These are phyloP conservation scores for Drosophila quadrilineata DNA, from an alignment of 1,140 invertebrate genomes.

Conservation along the genomic window DNA sequence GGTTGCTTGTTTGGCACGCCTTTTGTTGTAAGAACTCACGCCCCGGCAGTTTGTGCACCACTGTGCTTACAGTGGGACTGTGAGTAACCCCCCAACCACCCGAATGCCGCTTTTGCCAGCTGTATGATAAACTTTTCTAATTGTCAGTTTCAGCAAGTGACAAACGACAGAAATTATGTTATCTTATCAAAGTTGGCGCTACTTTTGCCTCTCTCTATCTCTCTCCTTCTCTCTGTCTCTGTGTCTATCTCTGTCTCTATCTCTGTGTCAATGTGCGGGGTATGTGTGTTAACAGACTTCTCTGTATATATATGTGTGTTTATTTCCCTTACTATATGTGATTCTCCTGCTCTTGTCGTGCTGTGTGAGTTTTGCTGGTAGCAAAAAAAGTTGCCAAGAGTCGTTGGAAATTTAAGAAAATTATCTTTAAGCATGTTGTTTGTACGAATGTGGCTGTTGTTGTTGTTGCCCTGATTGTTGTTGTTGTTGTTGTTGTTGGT, in stretches of 20 bases:
- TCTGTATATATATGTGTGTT: not conserved
- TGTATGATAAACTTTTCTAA: conserved; percentile 78
- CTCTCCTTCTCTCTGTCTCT: too few species aligned
- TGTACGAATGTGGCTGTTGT: conserved; percentile 10
- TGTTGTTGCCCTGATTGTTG: not conserved
- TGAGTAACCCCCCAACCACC: not conserved
- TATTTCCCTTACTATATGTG: not conserved
- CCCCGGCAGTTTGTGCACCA: conserved; percentile 1
- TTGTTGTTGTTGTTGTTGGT: conserved; percentile 2
- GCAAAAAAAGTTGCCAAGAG: conserved; percentile 34
- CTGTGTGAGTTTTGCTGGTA: conserved; percentile 24
- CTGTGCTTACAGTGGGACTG: conserved; percentile 1
- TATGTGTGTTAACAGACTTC: not conserved
- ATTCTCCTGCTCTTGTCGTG: too few species aligned
- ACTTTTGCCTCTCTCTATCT: too few species aligned
- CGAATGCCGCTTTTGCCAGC: conserved; percentile 26
- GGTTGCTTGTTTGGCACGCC: conserved; percentile 3
- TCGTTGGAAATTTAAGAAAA: conserved; percentile 61
- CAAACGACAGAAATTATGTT: conserved; percentile 79
- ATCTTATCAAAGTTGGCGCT: conserved; percentile 74
- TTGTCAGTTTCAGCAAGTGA: conserved; percentile 78
- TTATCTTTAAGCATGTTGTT: conserved; percentile 57
- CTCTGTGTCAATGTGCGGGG: conserved; percentile 29
- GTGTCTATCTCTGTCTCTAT: too few species aligned
- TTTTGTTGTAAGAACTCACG: conserved; percentile 39